Conservation (phyloP, 2,888 invertebrate genomes). For the Crematogaster levior region DNA sequence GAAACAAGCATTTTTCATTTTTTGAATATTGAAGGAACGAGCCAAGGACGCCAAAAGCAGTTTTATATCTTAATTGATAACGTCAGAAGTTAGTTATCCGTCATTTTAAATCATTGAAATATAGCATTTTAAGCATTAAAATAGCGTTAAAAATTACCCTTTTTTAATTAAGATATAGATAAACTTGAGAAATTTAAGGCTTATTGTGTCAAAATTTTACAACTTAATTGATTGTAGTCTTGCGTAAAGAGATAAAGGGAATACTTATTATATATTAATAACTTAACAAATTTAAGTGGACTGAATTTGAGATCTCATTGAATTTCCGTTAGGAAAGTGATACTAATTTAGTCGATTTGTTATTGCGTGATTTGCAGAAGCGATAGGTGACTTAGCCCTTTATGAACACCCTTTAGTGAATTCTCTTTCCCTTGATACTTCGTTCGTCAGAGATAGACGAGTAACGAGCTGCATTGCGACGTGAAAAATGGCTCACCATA, state of each 20-base stretch:
- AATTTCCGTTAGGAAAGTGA: not conserved
- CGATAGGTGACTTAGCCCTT: not conserved
- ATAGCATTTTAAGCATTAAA: not conserved
- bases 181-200: not conserved
- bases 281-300: not conserved
- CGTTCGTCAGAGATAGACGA: conserved; percentile 32
- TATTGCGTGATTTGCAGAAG: not conserved
- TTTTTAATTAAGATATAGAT: not conserved
- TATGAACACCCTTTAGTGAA: conserved; percentile 12
- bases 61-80: not conserved
- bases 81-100: not conserved
- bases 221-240: not conserved
- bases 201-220: not conserved
- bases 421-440: conserved; percentile 7
- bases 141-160: not conserved
- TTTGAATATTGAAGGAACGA: not conserved
- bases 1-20: not conserved
- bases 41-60: no score
- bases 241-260: not conserved
- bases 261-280: conserved; percentile 5
- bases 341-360: not conserved
- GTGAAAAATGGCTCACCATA: conserved; percentile 79
- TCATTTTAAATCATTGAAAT: not conserved
- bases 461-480: not conserved
- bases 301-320: not conserved